phyloP scores from a whole-genome alignment of 2,888 invertebrate genomes.

The Margaritifera margaritifera region DNA sequence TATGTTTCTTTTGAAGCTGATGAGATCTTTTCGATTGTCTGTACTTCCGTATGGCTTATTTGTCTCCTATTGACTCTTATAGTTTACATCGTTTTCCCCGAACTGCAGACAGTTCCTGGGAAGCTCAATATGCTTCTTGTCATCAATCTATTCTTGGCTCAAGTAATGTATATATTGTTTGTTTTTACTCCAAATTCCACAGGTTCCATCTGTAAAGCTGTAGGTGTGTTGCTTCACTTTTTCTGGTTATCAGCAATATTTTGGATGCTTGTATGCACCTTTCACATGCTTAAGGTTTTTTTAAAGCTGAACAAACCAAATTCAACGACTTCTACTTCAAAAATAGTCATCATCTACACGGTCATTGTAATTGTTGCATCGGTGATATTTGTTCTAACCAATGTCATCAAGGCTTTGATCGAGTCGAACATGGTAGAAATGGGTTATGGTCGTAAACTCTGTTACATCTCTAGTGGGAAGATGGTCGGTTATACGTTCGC shows the following conservation, averaged over 20 bases:
- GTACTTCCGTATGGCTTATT: conserved; percentile 14
- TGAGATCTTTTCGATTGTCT: conserved; percentile 11
- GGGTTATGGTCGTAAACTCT: conserved; percentile 22
- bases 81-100: conserved; percentile 18
- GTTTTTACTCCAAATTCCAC: no score
- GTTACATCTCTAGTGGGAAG: conserved; percentile 17
- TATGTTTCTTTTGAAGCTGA: not conserved
- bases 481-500: conserved; percentile 24
- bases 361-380: conserved; percentile 10
- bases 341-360: conserved; percentile 12
- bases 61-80: conserved; percentile 14
- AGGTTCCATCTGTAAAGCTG: no score
- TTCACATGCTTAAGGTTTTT: conserved; percentile 20
- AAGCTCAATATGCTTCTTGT: conserved; percentile 25
- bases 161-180: no score
- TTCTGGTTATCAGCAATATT: conserved; percentile 23
- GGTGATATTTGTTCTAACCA: conserved; percentile 9
- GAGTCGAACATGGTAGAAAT: conserved; percentile 5
- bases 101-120: conserved; percentile 25
- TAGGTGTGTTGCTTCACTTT: conserved; percentile 27
- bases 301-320: not conserved
- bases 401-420: conserved; percentile 12
- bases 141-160: conserved; percentile 15
- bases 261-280: conserved; percentile 34
- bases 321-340: not conserved